Conservation (phyloP, 2,113 vertebrate species). For the Equus przewalskii region DNA sequence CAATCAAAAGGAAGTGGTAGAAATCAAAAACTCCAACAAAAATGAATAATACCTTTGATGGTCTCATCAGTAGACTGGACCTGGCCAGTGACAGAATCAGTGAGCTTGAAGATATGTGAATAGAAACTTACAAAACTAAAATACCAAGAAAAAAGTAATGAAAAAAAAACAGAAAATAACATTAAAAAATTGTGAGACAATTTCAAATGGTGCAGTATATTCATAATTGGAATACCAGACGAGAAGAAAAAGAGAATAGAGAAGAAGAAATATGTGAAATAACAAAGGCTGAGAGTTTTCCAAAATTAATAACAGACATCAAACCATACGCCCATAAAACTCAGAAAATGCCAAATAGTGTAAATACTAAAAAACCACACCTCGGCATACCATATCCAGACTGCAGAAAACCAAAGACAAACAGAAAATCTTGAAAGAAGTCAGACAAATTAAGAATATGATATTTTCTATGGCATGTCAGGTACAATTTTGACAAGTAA, state of each 20-base stretch:
- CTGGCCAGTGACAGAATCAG: background rate
- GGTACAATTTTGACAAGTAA: background rate
- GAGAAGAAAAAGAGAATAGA: background rate
- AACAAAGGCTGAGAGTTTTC: background rate
- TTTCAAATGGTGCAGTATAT: background rate
- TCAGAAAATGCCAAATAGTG: background rate
- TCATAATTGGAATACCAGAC: background rate
- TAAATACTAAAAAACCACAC: background rate
- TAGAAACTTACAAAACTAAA: background rate
- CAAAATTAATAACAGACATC: background rate
- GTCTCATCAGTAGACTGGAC: background rate
- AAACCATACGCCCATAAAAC: background rate
- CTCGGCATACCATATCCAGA: background rate
- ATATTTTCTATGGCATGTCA: background rate
- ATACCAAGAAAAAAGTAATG: background rate
- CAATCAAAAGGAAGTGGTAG: background rate
- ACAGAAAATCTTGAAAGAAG: background rate
- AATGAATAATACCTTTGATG: background rate
- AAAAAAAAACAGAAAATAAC: background rate
- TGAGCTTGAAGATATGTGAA: background rate
- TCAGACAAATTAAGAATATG: background rate
- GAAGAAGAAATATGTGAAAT: background rate
- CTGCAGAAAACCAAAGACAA: constrained; percentile 8
- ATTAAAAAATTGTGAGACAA: background rate
- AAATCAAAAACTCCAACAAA: background rate